phyloP scores from a whole-genome alignment of 1,140 invertebrate genomes.

The Drosophila busckii region DNA sequence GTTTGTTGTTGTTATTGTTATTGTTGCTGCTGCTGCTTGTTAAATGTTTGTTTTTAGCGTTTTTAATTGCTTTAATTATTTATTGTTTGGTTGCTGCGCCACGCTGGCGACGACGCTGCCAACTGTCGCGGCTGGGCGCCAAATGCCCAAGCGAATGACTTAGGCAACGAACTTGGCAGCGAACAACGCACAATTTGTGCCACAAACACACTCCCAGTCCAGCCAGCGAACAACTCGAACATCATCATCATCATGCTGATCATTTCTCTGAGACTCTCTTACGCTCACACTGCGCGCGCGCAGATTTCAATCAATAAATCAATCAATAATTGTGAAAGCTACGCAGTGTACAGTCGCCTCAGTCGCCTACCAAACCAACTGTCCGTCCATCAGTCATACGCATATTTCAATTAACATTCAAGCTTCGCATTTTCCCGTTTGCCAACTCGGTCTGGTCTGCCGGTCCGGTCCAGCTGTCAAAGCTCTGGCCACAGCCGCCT shows the following conservation, averaged over 20 bases:
- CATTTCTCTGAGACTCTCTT: too few species aligned
- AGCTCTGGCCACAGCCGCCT: slow-evolving; percentile 33
- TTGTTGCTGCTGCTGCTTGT: slow-evolving; percentile 65
- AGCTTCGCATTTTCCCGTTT: slow-evolving; percentile 49
- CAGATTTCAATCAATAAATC: slow-evolving; percentile 74
- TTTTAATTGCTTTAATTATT: slow-evolving; percentile 78
- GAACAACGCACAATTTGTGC: slow-evolving; percentile 40
- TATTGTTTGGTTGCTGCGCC: slow-evolving; percentile 57
- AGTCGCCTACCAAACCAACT: slow-evolving; percentile 6
- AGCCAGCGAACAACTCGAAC: slow-evolving; percentile 22
- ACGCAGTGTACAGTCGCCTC: slow-evolving; percentile 43
- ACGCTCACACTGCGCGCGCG: slow-evolving; percentile 33
- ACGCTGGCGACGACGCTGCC: slow-evolving; percentile 9
- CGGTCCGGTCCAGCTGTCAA: slow-evolving; percentile 30
- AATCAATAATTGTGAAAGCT: slow-evolving; percentile 75
- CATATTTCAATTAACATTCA: slow-evolving; percentile 76
- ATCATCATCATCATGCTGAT: slow-evolving; percentile 37
- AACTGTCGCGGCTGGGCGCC: slow-evolving; percentile 54
- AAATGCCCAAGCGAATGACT: slow-evolving; percentile 53
- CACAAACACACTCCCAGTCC: too few species aligned
- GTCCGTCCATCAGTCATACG: slow-evolving; percentile 70
- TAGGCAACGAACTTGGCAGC: slow-evolving; percentile 63
- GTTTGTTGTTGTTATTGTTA: slow-evolving; percentile 14
- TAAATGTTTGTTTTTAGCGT: slow-evolving; percentile 76
- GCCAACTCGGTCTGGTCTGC: slow-evolving; percentile 6